Evolutionary conservation across 2,888 invertebrate species (phyloP), one percentile per base, ranked within the genome.

Genomic region (Eumerus sabulonum): DNA sequence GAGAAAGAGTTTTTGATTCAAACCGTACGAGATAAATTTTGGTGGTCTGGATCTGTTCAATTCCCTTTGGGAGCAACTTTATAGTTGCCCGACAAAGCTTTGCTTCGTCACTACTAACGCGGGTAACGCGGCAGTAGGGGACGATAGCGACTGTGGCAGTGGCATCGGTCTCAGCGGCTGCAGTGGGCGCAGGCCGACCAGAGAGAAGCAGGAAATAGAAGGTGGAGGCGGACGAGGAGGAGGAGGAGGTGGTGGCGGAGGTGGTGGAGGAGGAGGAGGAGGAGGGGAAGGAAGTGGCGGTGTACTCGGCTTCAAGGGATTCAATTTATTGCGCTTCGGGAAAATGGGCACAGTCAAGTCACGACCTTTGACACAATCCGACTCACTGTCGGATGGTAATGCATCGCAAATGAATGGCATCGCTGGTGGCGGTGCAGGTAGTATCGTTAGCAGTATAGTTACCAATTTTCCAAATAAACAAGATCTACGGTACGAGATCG

Each of bases 41-140:
- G 76, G 72, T 82, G 83, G 82, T 88, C 88, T 88, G 88, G 88
- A 88, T 87, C 86, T 88, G 84, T 85, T 88, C 83, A 86, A 85
- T 84, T 86, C 85, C 83, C 81, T 88, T 76, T 87, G 85, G 85
- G 88, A 86, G 88, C 88, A 88, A 88, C 88, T 88, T 77, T 86
- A 87, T 84, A 88, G 88, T 88, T 88, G 88, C 88, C 88, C 88
- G 81, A 86, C 87, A 84, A 87, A 87, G 83, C 84, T 87, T 81
- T 88, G 87, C 82, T 86, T 87, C 82, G 85, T 86, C 86, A 87
- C 84, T 73, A 82, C 84, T 77, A 82, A 83, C 64, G 82, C 82
- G 82, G 83, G 86, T 84, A 27, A 27, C 27, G 27, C 27, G 27
- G 86, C 86, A 56, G 68, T 64, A 45, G 62, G 54, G 70, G 76